Conservation (phyloP, 2,113 vertebrate species). For the Elaphurus davidianus region DNA sequence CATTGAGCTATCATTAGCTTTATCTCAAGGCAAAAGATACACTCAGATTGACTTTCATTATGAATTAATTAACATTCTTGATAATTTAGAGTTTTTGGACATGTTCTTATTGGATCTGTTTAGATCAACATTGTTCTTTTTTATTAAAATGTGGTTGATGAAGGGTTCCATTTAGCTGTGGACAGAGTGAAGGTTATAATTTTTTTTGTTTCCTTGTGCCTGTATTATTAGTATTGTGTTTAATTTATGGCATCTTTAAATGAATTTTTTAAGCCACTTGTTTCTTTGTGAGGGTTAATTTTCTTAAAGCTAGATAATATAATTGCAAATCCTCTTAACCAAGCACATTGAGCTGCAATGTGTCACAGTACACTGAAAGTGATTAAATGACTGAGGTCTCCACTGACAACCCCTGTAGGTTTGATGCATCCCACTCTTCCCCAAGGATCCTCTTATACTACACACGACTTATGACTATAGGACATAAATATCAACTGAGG, state of each 20-base stretch:
- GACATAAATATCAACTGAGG: background rate
- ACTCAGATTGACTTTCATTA: background rate
- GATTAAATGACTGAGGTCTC: background rate
- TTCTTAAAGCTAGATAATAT: conserved; percentile 34
- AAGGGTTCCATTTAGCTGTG: background rate
- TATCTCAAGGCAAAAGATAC: background rate
- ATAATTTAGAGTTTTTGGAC: background rate
- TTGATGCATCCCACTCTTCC: background rate
- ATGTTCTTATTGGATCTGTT: background rate
- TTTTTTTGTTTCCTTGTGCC: background rate
- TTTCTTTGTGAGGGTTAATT: conserved; percentile 19
- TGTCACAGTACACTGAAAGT: background rate
- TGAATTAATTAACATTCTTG: background rate
- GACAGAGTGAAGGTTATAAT: background rate
- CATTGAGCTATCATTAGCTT: background rate
- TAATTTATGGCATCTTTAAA: background rate
- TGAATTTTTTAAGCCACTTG: background rate
- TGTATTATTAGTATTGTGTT: background rate
- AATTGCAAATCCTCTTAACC: background rate
- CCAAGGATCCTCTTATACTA: background rate
- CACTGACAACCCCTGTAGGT: background rate
- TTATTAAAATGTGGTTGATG: background rate
- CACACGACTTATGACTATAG: background rate
- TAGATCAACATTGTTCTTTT: background rate
- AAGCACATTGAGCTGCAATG: background rate